Base-by-base conservation (phyloP, 2,888 invertebrate genomes). In the Drosophila testacea region DNA sequence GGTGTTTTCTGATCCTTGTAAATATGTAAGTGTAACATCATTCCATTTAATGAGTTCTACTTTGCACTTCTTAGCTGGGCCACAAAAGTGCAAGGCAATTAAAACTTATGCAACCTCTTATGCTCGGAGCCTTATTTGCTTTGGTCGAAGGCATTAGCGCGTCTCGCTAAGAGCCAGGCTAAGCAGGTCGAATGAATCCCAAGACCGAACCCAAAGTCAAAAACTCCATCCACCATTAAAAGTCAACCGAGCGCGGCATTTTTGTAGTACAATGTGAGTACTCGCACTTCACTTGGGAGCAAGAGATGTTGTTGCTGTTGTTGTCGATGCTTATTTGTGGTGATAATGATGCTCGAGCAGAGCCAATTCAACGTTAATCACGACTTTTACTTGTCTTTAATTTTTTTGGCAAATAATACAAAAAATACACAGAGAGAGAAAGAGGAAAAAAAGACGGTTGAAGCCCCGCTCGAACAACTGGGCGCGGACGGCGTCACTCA, bases 351-450 rank as follows among this genome's bases (percentile, higher is more conserved):
- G 79, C 77, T 81, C 70, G 75, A 82, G 80, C 71, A 76, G 70
- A 73, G 87, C 73, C 83, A 86, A 86, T 88, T 74, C 86, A 81
- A 76, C 82, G 84, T 81, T 87, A 88, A 89, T 86, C 88, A 88
- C 90, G 88, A 90, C 83, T 87, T 87, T 90, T 88, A 84, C 80
- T 79, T 80, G 83, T 83, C 80, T 88, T 90, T 90, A 91, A 91
- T 91, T 90, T 89, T 84, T 90, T 89, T 81, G 80, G 90, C 90
- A 91, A 91, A 91, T 81, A 91, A 69, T 61, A 78, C 61, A 65
- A 64, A 68, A 60, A 52, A 54, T 47, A 36, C 27, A 48, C 60
- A 54, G 62, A 60, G 65, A 73, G 44, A 56, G 39, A 54, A 39
- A 60, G 30, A 30, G 30, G 13, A 27, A 73, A 47, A 59, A 61